phyloP scores from a whole-genome alignment of 2,113 vertebrate species.

The Gulo gulo region DNA sequence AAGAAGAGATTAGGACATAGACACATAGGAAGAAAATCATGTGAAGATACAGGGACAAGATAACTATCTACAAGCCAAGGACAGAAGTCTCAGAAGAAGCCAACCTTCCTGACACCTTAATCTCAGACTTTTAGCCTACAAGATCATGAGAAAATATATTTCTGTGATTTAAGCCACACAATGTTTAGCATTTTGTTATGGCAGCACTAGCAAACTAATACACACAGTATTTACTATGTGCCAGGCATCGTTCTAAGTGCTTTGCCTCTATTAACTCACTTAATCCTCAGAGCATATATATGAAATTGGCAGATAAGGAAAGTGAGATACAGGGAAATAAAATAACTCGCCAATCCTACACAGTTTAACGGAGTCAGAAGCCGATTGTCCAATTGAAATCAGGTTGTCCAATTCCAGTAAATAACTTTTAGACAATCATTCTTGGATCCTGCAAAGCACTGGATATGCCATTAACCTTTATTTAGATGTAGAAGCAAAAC shows the following conservation, averaged over 20 bases:
- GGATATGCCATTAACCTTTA: neutral
- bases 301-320: neutral
- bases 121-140: neutral
- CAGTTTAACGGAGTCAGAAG: neutral
- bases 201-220: neutral
- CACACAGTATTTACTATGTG: neutral
- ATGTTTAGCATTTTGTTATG: conserved; percentile 1
- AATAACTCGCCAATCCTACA: neutral
- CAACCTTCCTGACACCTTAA: neutral
- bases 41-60: neutral
- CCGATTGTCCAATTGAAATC: neutral
- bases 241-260: neutral
- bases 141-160: conserved; percentile 10
- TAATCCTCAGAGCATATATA: neutral
- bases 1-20: neutral
- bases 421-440: neutral
- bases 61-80: neutral
- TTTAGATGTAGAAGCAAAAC: neutral
- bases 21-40: neutral
- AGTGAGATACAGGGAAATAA: neutral
- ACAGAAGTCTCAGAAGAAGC: neutral
- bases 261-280: neutral
- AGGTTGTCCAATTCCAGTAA: neutral
- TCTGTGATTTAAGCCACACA: neutral
- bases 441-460: neutral